Base-by-base conservation (phyloP, 1,140 invertebrate species). In the Pseudachorutes palmiensis region DNA sequence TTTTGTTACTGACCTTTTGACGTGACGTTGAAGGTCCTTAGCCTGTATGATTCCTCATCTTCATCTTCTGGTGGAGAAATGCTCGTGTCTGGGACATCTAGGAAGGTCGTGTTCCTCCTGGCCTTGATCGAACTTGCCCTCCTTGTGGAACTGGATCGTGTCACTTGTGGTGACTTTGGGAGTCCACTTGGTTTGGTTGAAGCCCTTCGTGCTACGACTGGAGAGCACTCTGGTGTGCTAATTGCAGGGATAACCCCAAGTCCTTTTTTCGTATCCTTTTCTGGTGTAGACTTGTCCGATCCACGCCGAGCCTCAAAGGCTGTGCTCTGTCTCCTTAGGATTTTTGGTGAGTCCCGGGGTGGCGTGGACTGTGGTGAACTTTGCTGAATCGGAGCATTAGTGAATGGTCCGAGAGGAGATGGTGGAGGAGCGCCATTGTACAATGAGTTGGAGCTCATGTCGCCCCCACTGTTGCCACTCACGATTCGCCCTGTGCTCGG, bases 1-100 rank as follows among this genome's bases (percentile, higher is more conserved):
- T n/a, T n/a, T n/a, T n/a, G n/a, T n/a, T n/a, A n/a, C n/a, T n/a
- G n/a, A 83, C 91, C 91, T 85, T 94, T 94, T 64, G 87, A 85
- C 59, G 90, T 93, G 74, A 90, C 86, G 78, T 88, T 91, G 81
- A 95, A 95, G 64, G 89, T 91, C 71, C 92, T 82, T 55, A 94
- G 85, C 63, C 91, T 81, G 78, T 92, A 90, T 36, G 87, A 88
- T 78, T 90, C 88, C 74, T 90, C 88, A 73, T 92, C 88, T 24
- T 85, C 85, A 55, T 85, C 84, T 29, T 75, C 65, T 70, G 76
- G 64, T 12, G 72, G 74, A 69, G 36, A 67, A 68, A 62, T 49
- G 77, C 70, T 70, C 76, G 76, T 77, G 66, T 83, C 81, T 1
- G 89, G 89, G n/a, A 91, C 88, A 76, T 91, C 89, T 60, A 91